Base-by-base conservation (phyloP, 2,888 invertebrate species). In the Drosophila siamana region DNA sequence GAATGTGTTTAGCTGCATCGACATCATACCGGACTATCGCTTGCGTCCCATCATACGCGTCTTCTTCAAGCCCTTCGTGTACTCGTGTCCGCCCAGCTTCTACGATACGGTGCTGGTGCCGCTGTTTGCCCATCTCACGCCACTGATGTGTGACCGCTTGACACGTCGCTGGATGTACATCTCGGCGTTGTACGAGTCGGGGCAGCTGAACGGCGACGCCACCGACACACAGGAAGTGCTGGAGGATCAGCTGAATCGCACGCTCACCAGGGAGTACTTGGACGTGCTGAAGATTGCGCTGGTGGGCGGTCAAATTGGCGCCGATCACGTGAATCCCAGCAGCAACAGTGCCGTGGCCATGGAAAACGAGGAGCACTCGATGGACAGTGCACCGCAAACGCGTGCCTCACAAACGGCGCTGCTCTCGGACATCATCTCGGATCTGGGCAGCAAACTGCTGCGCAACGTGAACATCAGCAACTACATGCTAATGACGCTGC, bases 241-340 rank as follows among this genome's bases (percentile, higher is more conserved):
- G 1, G 96, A 97, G 87, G 97, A 97, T 86, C 96, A 97, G 93
- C 93, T 98, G 50, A 96, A 97, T 68, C 93, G 98, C 63, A 96
- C 96, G 63, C 92, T 98, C 59, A 97, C 98, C 0, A 94, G 97
- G 66, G 98, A 98, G 91, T 97, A 98, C 89, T 92, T 98, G 24
- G 98, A 98, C 80, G 94, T 98, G 1, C 91, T 98, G 22, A 95
- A 95, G 93, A 94, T 94, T 24, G 95, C 95, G 1, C 91, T 97
- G 4, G 95, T 97, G 22, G 96, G 96, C 30, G 96, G 96, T 91
- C 78, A 94, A 92, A 69, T 94, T 92, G 90, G 90, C 0, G 83
- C 88, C 0, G 91, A 91, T 67, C 86, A 84, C 55, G 78, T 61
- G 4, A 55, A 54, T 2, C 76, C 79, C 1, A 69, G 67, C 2